Base-by-base conservation (phyloP, 1,140 invertebrate genomes). In the Dendrolimus punctatus region DNA sequence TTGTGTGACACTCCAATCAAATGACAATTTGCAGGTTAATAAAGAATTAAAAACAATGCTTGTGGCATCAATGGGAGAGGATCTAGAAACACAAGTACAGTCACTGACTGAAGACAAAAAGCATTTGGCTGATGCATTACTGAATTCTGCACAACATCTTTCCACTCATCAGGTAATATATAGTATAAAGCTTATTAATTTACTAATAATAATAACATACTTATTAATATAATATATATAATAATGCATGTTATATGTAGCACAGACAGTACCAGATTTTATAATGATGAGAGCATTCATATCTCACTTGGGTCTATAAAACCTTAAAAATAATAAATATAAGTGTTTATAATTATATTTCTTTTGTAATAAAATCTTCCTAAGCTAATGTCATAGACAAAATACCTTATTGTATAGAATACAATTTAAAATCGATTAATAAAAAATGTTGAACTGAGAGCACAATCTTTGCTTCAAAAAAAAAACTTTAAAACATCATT, bases 31-130 rank as follows among this genome's bases (percentile, higher is more conserved):
- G 6, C 72, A 97, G 92, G 95, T 98, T 1, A 98, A 98, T 88
- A 91, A 93, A 55, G 96, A 98, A 84, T 87, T 98, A 41, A 98
- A 98, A 84, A 97, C 94, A 76, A 90, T 98, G 74, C 77, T 98
- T 40, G 95, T 98, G 4, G 96, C 96, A 36, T 96, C 96, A 37
- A 94, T 98, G 46, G 97, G 97, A 9, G 96, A 98, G 87, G 97
- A 98, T 88, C 87, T 98, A 44, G 92, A 98, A 86, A 93, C 91
- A 3, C 91, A 93, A 80, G 95, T 98, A 2, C 95, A 98, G 75
- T 91, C 93, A 59, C 86, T 98, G 5, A 96, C 92, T 39, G 95
- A 98, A 82, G 96, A 98, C 76, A 97, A 97, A 78, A 90, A 96
- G 46, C 93, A 96, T 66, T 88, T 98, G 63, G 94, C 95, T 0